These are phyloP conservation scores for Styela clava DNA, from an alignment of 23 tunicate genomes.

Conservation along the genomic window DNA sequence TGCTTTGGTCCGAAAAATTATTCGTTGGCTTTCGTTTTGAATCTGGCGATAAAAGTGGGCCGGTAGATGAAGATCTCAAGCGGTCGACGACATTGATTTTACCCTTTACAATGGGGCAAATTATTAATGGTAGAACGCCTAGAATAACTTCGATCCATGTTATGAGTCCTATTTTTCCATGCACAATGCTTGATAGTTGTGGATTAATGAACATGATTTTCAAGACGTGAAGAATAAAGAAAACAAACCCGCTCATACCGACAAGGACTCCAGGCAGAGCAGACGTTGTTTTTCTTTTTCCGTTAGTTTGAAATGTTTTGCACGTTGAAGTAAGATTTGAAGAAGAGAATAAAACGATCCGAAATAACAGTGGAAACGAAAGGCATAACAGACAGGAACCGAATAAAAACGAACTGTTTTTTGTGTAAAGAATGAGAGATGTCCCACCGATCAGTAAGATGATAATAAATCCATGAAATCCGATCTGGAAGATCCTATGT, in stretches of 20 bases:
- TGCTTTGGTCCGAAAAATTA: neutral
- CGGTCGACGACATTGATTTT: neutral
- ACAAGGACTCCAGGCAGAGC: neutral
- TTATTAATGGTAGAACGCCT: conserved; percentile 1
- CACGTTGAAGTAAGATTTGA: neutral
- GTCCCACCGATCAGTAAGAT: conserved; percentile 4
- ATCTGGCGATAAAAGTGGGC: conserved; percentile 10
- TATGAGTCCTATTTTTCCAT: conserved; percentile 31
- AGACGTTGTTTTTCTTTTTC: neutral
- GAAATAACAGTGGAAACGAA: conserved; percentile 17
- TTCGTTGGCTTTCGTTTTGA: neutral
- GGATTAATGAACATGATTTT: conserved; percentile 37
- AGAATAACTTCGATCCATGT: neutral
- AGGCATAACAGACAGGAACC: conserved; percentile 7
- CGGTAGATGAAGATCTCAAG: neutral
- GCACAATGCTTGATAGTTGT: conserved; percentile 19
- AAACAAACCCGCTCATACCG: neutral
- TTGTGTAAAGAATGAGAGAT: conserved; percentile 5
- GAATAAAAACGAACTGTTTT: neutral
- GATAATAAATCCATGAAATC: too few relatives aligned
- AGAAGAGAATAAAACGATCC: neutral
- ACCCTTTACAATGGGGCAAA: neutral
- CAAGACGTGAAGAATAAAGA: conserved; percentile 6
- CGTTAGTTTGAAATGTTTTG: neutral
- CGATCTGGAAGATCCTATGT: too few relatives aligned